These are phyloP conservation scores for Aphidius colemani DNA, from an alignment of 2,888 invertebrate genomes.

Conservation along the genomic window DNA sequence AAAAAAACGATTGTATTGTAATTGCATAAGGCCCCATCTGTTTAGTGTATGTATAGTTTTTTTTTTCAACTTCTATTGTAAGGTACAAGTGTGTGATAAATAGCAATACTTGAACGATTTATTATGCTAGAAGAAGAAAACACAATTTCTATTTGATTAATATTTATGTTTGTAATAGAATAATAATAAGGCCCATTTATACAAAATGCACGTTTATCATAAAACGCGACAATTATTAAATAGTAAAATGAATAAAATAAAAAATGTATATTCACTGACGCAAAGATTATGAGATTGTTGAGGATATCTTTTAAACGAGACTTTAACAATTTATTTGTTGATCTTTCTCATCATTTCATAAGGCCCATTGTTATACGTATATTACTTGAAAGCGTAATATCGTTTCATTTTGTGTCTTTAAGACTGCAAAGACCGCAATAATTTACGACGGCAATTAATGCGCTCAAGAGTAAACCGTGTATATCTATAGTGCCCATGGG, in stretches of 20 bases:
- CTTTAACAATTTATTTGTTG: neutral
- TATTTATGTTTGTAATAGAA: too few species aligned
- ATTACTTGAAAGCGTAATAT: slow-evolving; percentile 12
- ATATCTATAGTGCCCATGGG: slow-evolving; percentile 32
- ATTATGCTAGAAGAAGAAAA: slow-evolving; percentile 6
- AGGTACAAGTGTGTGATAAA: neutral
- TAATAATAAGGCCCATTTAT: too few species aligned
- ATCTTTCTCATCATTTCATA: slow-evolving; percentile 10
- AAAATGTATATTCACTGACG: too few species aligned
- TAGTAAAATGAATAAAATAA: too few species aligned
- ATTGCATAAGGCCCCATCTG: slow-evolving; percentile 8
- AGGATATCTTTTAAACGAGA: too few species aligned
- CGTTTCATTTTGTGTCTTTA: slow-evolving; percentile 35
- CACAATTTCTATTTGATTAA: neutral
- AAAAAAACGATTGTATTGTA: slow-evolving; percentile 8
- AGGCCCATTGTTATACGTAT: slow-evolving; percentile 16
- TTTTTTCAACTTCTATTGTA: slow-evolving; percentile 3
- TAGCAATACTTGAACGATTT: slow-evolving; percentile 3
- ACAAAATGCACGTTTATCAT: too few species aligned
- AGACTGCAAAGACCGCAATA: slow-evolving; percentile 53
- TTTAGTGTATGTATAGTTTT: neutral
- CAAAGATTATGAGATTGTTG: too few species aligned
- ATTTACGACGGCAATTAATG: slow-evolving; percentile 61
- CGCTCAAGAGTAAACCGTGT: slow-evolving; percentile 55
- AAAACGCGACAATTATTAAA: too few species aligned